Evolutionary conservation across 2,888 invertebrate species (phyloP), one percentile per base, ranked within the genome.

Genomic region (Apocheima hispidaria): DNA sequence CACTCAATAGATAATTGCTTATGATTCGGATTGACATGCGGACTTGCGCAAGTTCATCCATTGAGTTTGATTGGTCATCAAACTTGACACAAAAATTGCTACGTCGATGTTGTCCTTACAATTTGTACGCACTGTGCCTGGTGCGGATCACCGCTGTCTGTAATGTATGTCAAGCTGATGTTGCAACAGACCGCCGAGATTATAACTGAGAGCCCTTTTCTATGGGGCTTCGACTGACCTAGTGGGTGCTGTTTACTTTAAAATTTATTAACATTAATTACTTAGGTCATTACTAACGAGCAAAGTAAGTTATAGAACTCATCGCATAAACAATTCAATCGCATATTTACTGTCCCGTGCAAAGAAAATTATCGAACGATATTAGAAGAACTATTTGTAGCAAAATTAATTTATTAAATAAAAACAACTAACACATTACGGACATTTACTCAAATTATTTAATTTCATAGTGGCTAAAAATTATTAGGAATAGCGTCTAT

Each of bases 91-190:
- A 72, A 79, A 77, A 77, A 78, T 77, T 76, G 66, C 63, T 63
- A 63, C 71, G 74, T 73, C 61, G 43, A 64, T 33, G 54, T 50
- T 69, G 72, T 80, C 77, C 79, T 79, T 78, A 71, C 69, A 75
- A 69, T 74, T 70, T 70, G 76, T 77, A 77, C 66, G 76, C 68
- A 69, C 62, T 66, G 74, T 77, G 74, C 76, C 73, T 71, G 73
- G 71, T 66, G 77, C 75, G 74, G 84, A 80, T 84, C 83, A 84
- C 79, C 73, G 72, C 60, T 46, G 51, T 48, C 72, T 69, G 78
- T 88, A 49, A 90, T 90, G 88, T 91, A 74, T 91, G 91, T 90
- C 91, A 91, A 88, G 68, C 65, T 59, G 75, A 71, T 73, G 78
- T 91, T 89, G 82, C 90, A 78, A 85, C 82, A 87, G 56, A 73